Evolutionary conservation across 2,113 vertebrate species (phyloP).

Genomic region (Oncorhynchus mykiss): DNA sequence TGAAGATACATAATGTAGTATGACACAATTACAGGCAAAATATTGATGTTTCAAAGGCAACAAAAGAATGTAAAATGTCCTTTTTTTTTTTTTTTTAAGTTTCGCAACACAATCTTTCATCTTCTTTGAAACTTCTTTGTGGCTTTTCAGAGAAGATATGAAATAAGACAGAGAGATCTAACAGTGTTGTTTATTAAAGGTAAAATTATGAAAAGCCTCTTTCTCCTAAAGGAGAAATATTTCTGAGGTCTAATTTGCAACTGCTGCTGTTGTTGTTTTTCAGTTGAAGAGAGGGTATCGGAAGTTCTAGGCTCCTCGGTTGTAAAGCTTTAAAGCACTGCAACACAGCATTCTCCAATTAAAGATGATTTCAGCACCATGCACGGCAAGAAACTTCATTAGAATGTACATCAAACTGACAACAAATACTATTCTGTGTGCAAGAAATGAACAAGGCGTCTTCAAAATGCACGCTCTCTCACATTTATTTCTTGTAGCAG

Average conservation of each 20-base stretch:
- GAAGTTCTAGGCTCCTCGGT: slow-evolving; percentile 59
- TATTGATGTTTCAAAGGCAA: slow-evolving; percentile 96
- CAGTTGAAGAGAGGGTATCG: slow-evolving; percentile 48
- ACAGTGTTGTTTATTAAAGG: slow-evolving; percentile 65
- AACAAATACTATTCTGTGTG: slow-evolving; percentile 56
- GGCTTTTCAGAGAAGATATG: slow-evolving; percentile 58
- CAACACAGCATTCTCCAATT: slow-evolving; percentile 71
- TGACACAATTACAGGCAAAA: slow-evolving; percentile 93
- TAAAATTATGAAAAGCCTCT: slow-evolving; percentile 63
- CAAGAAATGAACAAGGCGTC: slow-evolving; percentile 59
- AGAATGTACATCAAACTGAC: slow-evolving; percentile 64
- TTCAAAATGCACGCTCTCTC: slow-evolving; percentile 53
- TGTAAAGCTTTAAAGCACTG: slow-evolving; percentile 61
- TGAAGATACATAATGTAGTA: slow-evolving; percentile 92
- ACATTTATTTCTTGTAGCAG: slow-evolving; percentile 37
- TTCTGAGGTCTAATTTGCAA: slow-evolving; percentile 61
- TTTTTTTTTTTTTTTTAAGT: slow-evolving; percentile 65
- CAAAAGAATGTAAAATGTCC: slow-evolving; percentile 91
- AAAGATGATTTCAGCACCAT: slow-evolving; percentile 73
- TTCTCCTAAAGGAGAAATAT: slow-evolving; percentile 64
- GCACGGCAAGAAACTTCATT: slow-evolving; percentile 73
- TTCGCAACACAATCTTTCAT: slow-evolving; percentile 72
- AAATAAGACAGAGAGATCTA: slow-evolving; percentile 66
- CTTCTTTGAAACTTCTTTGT: slow-evolving; percentile 61
- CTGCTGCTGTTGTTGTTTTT: slow-evolving; percentile 66